Conservation (phyloP, 2,113 vertebrate genomes). For the Struthio camelus region DNA sequence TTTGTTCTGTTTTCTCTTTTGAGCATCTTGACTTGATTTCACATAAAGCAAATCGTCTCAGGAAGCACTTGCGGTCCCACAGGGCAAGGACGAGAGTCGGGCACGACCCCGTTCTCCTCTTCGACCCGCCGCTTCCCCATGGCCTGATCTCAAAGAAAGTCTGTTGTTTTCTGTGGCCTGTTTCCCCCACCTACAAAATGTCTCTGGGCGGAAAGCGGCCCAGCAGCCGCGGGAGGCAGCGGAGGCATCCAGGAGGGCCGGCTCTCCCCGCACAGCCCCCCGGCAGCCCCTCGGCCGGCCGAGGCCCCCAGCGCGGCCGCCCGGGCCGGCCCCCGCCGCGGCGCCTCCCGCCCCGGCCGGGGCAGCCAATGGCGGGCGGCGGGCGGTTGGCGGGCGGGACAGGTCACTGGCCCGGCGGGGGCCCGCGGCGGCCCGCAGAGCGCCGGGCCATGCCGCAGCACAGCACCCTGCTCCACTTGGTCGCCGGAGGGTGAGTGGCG, state of each 20-base stretch:
- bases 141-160: not conserved
- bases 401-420: not conserved
- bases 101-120: not conserved
- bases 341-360: not conserved
- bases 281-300: too few relatives aligned
- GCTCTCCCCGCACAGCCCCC: too few relatives aligned
- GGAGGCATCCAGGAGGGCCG: too few relatives aligned
- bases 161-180: not conserved
- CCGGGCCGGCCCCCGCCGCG: not conserved
- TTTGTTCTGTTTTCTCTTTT: not conserved
- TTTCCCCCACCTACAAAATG: not conserved
- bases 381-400: not conserved
- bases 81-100: fast-evolving
- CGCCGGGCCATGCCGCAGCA: not conserved
- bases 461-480: constrained; percentile 27
- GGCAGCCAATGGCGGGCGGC: not conserved
- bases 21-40: not conserved
- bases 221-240: too few relatives aligned
- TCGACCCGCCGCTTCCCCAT: not conserved
- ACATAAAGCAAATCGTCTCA: not conserved
- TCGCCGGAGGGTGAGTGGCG: constrained; percentile 56
- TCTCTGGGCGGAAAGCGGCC: too few relatives aligned
- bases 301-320: not conserved
- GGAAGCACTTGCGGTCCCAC: too few relatives aligned
- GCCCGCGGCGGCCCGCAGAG: not conserved